A percentile compares a stretch with the other conserved stretches of the same genome.
Conservation (phyloP, 1,140 invertebrate genomes). For the Probaryconus sp. region DNA sequence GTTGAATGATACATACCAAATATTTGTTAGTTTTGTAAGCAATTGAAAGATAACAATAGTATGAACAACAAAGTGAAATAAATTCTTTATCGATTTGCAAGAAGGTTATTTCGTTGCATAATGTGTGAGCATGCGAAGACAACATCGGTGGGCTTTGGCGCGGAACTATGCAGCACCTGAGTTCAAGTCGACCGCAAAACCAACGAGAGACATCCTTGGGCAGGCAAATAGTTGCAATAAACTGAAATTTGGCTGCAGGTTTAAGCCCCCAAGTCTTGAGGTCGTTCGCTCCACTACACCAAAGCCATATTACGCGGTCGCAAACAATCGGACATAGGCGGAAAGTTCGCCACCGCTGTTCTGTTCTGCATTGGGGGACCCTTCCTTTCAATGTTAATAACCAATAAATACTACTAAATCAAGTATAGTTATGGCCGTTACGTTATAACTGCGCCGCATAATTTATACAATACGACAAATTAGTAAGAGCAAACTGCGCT, state of each 20-base stretch:
- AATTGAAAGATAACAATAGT: too few species aligned
- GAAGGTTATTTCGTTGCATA: too few species aligned
- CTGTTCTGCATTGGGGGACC: conserved; percentile 16
- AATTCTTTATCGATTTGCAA: too few species aligned
- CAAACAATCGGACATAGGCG: conserved; percentile 51
- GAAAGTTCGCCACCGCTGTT: conserved; percentile 33
- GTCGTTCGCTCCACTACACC: conserved; percentile 43
- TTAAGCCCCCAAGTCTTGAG: conserved; percentile 54
- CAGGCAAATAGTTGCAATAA: conserved; percentile 62
- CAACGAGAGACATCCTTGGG: conserved; percentile 39
- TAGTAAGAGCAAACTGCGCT: conserved; percentile 23
- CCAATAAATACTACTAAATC: conserved; percentile 42
- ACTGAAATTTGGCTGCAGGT: conserved; percentile 59
- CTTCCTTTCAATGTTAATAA: conserved; percentile 39
- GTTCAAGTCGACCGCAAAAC: conserved; percentile 56
- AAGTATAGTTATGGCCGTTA: conserved; percentile 31
- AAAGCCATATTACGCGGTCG: conserved; percentile 53
- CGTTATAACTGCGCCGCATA: conserved; percentile 11
- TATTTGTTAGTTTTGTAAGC: too few species aligned
- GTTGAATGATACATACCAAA: too few species aligned
- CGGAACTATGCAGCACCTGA: conserved; percentile 37
- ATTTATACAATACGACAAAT: conserved; percentile 38
- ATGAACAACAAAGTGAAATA: too few species aligned
- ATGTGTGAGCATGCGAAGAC: too few species aligned
- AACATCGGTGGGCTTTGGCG: background rate